Conservation (phyloP, 2,113 vertebrate species). For the Peromyscus leucopus region DNA sequence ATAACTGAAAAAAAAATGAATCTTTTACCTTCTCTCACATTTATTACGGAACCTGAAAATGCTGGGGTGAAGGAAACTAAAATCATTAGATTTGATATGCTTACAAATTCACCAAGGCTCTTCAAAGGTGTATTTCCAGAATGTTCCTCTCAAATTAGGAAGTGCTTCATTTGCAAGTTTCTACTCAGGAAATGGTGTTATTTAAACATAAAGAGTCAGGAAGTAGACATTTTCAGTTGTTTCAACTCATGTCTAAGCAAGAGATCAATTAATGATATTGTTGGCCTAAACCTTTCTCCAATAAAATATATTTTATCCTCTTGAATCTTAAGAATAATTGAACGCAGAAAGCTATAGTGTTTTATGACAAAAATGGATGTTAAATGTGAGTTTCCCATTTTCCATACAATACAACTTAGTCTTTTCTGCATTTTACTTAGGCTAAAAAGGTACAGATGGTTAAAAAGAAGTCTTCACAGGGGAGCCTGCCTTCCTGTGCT, state of each 20-base stretch:
- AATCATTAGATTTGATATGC: background rate
- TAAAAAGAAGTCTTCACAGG: slow-evolving; percentile 60
- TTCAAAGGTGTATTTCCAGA: slow-evolving; percentile 69
- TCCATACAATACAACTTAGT: slow-evolving; percentile 58
- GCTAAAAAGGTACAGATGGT: slow-evolving; percentile 70
- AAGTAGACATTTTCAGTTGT: slow-evolving; percentile 86
- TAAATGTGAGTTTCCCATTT: slow-evolving; percentile 78
- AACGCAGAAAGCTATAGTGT: slow-evolving; percentile 76
- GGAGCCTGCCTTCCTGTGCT: slow-evolving; percentile 44
- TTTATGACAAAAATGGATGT: slow-evolving; percentile 80
- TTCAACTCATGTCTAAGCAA: slow-evolving; percentile 85
- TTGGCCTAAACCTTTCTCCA: slow-evolving; percentile 82
- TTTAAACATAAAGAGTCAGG: slow-evolving; percentile 70
- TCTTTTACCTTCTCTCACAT: slow-evolving; percentile 47
- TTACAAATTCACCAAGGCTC: background rate
- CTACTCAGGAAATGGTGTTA: slow-evolving; percentile 76
- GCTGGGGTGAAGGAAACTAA: slow-evolving; percentile 6
- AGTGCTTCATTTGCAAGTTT: slow-evolving; percentile 84
- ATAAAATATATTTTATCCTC: slow-evolving; percentile 86
- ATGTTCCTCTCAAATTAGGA: slow-evolving; percentile 76
- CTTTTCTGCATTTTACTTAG: slow-evolving; percentile 64
- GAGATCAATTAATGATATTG: slow-evolving; percentile 87
- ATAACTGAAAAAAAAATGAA: slow-evolving; percentile 54
- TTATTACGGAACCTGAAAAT: slow-evolving; percentile 38
- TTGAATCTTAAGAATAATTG: slow-evolving; percentile 88